Percentiles rank a stretch among this genome's conserved stretches.
Conservation (phyloP, 2,888 invertebrate genomes). For the Operophtera brumata region DNA sequence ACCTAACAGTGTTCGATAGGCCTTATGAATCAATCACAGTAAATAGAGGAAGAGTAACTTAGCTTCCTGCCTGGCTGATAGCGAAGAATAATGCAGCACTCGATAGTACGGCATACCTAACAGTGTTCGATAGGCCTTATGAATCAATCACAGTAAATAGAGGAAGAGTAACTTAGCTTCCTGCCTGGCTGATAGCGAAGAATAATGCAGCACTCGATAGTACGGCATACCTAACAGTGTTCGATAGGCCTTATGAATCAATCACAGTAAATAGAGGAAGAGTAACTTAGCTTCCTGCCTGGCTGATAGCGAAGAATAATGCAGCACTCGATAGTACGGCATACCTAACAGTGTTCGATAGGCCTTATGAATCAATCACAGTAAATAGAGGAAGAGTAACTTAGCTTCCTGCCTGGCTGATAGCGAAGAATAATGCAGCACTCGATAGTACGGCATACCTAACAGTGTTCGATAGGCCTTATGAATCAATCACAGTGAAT, state of each 20-base stretch:
- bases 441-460: conserved; percentile 1
- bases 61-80: not conserved
- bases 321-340: not conserved
- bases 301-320: conserved; percentile 12
- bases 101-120: not conserved
- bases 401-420: too few relatives aligned
- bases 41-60: too few relatives aligned
- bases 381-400: too few relatives aligned
- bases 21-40: too few relatives aligned
- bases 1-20: not conserved
- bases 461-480: conserved; percentile 3
- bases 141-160: too few relatives aligned
- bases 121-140: not conserved
- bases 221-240: not conserved
- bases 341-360: not conserved
- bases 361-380: too few relatives aligned
- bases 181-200: conserved; percentile 1
- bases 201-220: conserved; percentile 9
- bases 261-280: too few relatives aligned
- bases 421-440: conserved; percentile 12
- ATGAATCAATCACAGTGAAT: too few relatives aligned
- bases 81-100: conserved; percentile 10
- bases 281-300: too few relatives aligned
- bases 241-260: too few relatives aligned
- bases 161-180: too few relatives aligned